phyloP scores from a whole-genome alignment of 2,113 vertebrate genomes.

The Corythaixoides concolor region DNA sequence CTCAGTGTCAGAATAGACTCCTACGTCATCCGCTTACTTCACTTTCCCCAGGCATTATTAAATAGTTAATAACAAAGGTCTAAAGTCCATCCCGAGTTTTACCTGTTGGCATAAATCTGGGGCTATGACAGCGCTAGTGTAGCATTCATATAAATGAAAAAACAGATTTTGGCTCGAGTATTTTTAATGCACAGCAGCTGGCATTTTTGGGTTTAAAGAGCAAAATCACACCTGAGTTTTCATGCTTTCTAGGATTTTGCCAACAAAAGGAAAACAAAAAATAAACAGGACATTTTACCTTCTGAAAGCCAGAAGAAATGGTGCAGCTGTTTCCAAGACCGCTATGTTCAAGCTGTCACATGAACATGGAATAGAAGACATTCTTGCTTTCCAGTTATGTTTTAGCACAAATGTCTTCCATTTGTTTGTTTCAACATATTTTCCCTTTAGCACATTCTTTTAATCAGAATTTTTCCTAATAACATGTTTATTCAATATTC shows the following conservation, averaged over 20 bases:
- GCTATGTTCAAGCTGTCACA: background rate
- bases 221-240: conserved; percentile 33
- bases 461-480: conserved; percentile 11
- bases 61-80: conserved; percentile 25
- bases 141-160: conserved; percentile 8
- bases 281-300: background rate
- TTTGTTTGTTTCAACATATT: conserved; percentile 28
- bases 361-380: background rate
- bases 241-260: conserved; percentile 28
- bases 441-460: background rate
- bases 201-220: conserved; percentile 16
- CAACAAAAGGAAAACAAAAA: conserved; percentile 22
- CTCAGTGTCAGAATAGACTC: background rate
- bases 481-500: background rate
- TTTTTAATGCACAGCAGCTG: conserved; percentile 19
- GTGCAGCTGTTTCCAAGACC: conserved; percentile 2
- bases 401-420: conserved; percentile 21
- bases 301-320: background rate
- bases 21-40: conserved; percentile 24
- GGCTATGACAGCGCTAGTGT: background rate
- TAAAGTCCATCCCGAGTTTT: background rate
- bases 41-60: conserved; percentile 27
- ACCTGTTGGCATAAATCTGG: conserved; percentile 14
- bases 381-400: background rate
- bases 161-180: background rate